A percentile compares a stretch with the other conserved stretches of the same genome.
Conservation (phyloP, 2,888 invertebrate genomes). For the Apodemia mormo region DNA sequence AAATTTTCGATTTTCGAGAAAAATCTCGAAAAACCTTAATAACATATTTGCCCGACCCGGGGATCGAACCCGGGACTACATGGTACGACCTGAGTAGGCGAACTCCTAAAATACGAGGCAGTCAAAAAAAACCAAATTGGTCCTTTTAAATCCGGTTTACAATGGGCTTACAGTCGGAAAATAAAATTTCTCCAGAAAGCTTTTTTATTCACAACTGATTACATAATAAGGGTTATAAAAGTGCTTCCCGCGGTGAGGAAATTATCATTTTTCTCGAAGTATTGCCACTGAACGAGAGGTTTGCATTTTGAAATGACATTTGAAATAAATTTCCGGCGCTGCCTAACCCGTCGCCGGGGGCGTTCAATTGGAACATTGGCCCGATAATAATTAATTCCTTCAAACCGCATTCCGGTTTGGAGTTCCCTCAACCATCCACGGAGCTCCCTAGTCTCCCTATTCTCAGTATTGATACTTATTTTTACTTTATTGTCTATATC, state of each 20-base stretch:
- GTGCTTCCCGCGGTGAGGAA: constrained; percentile 45
- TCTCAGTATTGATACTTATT: background rate
- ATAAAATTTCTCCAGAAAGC: background rate
- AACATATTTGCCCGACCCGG: too few relatives aligned
- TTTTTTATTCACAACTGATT: constrained; percentile 13
- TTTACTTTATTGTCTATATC: background rate
- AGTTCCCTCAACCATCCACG: constrained; percentile 21
- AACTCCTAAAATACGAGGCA: too few relatives aligned
- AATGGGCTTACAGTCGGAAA: background rate
- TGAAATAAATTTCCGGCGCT: constrained; percentile 73
- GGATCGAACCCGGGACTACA: too few relatives aligned
- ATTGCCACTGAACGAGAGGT: constrained; percentile 45
- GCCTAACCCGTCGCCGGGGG: constrained; percentile 52
- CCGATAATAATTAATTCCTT: constrained; percentile 73
- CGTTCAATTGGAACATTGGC: constrained; percentile 75
- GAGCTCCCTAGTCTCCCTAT: constrained; percentile 7
- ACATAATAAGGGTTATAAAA: constrained; percentile 20
- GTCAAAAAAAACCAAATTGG: background rate
- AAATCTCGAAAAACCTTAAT: too few relatives aligned
- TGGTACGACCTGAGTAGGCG: too few relatives aligned
- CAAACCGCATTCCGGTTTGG: constrained; percentile 44
- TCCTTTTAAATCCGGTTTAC: too few relatives aligned
- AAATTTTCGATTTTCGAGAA: too few relatives aligned
- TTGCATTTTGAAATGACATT: constrained; percentile 71
- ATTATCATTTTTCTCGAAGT: constrained; percentile 59